Evolutionary conservation across 2,888 invertebrate genomes (phyloP).

Genomic region (Catocala nupta): DNA sequence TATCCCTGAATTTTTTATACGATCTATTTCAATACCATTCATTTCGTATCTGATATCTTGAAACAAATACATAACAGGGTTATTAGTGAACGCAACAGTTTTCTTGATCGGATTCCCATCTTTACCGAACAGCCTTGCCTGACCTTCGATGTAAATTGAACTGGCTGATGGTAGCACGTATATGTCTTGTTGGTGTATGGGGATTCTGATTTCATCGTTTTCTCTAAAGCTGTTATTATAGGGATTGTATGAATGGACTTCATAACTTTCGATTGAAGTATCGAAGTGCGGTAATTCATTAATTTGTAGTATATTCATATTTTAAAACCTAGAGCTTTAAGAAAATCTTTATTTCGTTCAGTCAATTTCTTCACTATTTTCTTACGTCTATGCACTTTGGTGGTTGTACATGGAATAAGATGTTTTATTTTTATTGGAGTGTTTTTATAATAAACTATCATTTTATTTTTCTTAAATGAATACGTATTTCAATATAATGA

Average conservation of each 20-base stretch:
- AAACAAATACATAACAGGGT: slow-evolving; percentile 28
- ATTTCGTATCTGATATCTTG: slow-evolving; percentile 33
- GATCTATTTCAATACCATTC: slow-evolving; percentile 32
- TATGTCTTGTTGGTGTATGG: slow-evolving; percentile 29
- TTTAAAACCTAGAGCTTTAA: slow-evolving; percentile 29
- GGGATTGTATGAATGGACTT: slow-evolving; percentile 32
- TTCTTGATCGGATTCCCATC: slow-evolving; percentile 16
- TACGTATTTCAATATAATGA: slow-evolving; percentile 9
- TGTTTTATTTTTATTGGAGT: neutral
- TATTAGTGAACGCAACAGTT: slow-evolving; percentile 18
- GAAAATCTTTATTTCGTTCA: slow-evolving; percentile 31
- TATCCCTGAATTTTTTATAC: slow-evolving; percentile 24
- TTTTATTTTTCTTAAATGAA: slow-evolving; percentile 9
- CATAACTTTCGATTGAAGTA: slow-evolving; percentile 34
- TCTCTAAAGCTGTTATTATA: slow-evolving; percentile 35
- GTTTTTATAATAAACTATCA: slow-evolving; percentile 3
- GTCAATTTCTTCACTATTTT: slow-evolving; percentile 26
- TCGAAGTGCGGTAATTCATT: slow-evolving; percentile 24
- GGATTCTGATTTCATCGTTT: slow-evolving; percentile 36
- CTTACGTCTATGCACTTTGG: slow-evolving; percentile 16
- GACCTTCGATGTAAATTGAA: slow-evolving; percentile 37
- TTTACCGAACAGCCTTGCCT: slow-evolving; percentile 6
- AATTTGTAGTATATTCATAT: slow-evolving; percentile 31
- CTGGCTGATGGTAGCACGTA: slow-evolving; percentile 31
- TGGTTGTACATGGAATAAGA: neutral